Conservation (phyloP, 2,888 invertebrate species). For the Drosophila cracens region DNA sequence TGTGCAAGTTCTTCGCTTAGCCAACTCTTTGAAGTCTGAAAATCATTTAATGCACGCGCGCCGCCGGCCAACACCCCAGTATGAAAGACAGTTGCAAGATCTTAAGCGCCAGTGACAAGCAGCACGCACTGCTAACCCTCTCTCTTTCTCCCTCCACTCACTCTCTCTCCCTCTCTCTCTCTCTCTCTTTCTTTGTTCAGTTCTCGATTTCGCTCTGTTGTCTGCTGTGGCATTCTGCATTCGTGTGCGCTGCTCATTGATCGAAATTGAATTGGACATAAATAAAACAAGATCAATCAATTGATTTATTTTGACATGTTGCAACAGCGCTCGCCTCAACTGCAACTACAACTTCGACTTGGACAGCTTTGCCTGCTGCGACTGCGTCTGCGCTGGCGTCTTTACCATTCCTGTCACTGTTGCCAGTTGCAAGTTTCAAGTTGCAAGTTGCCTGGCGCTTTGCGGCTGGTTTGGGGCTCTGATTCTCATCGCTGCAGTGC, state of each 20-base stretch:
- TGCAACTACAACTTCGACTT: constrained; percentile 29
- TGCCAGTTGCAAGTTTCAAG: constrained; percentile 18
- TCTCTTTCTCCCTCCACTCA: constrained; percentile 1
- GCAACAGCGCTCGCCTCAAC: constrained; percentile 67
- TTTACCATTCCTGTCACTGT: constrained; percentile 32
- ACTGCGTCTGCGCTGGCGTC: constrained; percentile 25
- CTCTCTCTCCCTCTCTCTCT: not conserved
- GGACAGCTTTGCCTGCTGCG: constrained; percentile 47
- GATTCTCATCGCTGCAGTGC: constrained; percentile 33
- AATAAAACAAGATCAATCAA: constrained; percentile 86
- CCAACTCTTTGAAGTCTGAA: constrained; percentile 9
- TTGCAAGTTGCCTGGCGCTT: constrained; percentile 25
- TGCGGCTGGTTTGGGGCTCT: constrained; percentile 60
- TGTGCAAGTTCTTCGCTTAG: not conserved
- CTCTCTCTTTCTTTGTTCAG: not conserved
- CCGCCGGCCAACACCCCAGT: constrained; percentile 46
- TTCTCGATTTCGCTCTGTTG: constrained; percentile 18
- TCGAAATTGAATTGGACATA: constrained; percentile 85
- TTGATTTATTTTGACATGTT: constrained; percentile 85
- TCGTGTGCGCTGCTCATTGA: constrained; percentile 83
- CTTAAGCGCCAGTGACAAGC: constrained; percentile 62
- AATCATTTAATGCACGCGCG: constrained; percentile 59
- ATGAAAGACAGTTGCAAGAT: constrained; percentile 21
- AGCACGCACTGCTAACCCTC: constrained; percentile 28
- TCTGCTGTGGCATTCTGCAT: constrained; percentile 66